phyloP scores from a whole-genome alignment of 1,140 invertebrate genomes.

The Magallana ariakensis region DNA sequence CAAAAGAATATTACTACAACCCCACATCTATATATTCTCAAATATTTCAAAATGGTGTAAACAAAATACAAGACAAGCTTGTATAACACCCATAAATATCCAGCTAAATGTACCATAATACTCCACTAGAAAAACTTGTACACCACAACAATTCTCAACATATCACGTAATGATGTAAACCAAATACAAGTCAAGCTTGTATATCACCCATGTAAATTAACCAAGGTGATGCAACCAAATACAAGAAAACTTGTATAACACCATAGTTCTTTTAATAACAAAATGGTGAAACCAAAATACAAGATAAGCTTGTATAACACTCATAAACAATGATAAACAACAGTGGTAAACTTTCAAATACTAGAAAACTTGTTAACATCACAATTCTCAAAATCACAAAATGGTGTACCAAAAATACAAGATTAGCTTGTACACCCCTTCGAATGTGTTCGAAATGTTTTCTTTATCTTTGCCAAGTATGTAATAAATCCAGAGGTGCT shows the following conservation, averaged over 20 bases:
- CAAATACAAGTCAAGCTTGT: not conserved
- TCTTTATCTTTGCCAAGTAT: too few species aligned
- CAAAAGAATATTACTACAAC: not conserved
- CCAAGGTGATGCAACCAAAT: not conserved
- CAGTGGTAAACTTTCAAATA: too few species aligned
- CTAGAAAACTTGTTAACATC: too few species aligned
- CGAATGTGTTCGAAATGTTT: too few species aligned
- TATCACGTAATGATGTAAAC: not conserved
- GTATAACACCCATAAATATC: not conserved
- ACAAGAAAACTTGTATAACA: not conserved
- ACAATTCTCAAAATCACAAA: too few species aligned
- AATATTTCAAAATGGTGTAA: not conserved
- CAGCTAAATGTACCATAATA: not conserved
- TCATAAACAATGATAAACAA: too few species aligned
- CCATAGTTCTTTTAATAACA: not conserved
- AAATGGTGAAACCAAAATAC: not conserved
- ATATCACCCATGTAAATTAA: not conserved
- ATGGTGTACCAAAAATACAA: too few species aligned
- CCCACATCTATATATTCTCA: not conserved
- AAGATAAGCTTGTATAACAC: slow-evolving; percentile 23
- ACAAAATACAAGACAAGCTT: not conserved
- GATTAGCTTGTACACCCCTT: too few species aligned
- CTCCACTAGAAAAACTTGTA: not conserved
- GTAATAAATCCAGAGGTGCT: too few species aligned
- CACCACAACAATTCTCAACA: not conserved